Evolutionary conservation across 2,797 vertebrate species (phyloP).

Genomic region (Mareca penelope): DNA sequence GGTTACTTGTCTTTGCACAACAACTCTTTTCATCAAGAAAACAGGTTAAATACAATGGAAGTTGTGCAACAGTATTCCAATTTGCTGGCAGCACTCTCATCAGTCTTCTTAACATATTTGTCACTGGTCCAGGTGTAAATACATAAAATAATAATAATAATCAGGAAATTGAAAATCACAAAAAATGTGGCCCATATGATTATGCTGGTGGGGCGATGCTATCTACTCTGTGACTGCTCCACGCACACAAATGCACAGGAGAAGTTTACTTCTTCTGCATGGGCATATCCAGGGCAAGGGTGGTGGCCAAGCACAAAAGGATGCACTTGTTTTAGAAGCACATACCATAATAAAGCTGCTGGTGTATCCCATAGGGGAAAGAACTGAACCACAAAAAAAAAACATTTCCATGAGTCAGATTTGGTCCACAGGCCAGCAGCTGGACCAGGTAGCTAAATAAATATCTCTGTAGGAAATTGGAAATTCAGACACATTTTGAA

Average conservation of each 20-base stretch:
- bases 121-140: not conserved
- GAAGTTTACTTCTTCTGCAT: not conserved
- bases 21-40: not conserved
- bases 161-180: not conserved
- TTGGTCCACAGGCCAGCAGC: not conserved
- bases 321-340: not conserved
- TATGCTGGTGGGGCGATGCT: not conserved
- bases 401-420: not conserved
- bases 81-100: conserved; percentile 25
- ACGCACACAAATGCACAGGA: not conserved
- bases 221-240: not conserved
- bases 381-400: not conserved
- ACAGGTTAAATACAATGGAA: not conserved
- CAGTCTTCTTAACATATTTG: conserved; percentile 12
- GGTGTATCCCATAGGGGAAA: not conserved
- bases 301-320: not conserved
- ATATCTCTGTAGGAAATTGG: not conserved
- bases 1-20: not conserved
- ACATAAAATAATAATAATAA: not conserved
- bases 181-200: not conserved
- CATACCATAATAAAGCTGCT: not conserved
- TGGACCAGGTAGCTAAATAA: not conserved
- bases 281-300: not conserved
- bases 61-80: not conserved
- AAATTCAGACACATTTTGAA: not conserved